Base-by-base conservation (phyloP, 2,113 vertebrate genomes). In the Prochilodus magdalenae region DNA sequence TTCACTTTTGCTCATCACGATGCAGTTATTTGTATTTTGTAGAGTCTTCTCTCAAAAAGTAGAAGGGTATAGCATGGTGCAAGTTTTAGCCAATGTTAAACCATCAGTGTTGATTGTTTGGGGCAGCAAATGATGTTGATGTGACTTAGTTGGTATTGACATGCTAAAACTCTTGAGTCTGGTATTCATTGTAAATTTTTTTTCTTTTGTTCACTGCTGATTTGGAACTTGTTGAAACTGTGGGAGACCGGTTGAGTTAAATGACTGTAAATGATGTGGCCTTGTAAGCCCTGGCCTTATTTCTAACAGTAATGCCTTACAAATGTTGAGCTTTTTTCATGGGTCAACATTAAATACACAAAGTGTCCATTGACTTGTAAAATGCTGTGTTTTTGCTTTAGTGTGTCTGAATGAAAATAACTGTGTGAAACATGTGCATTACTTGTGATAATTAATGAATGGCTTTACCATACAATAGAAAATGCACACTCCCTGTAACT, bases 21-120 rank as follows among this genome's bases (percentile, higher is more conserved):
- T 59, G 33, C 77, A 27, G 10, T 71, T 79, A 20, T 53, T 51
- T 80, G 69, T 20, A 27, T 73, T 86, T 73, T 63, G 33, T 27
- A 36, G 33, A 47, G 59, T 59, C 36, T 51, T 40, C 65, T 44
- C 14, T 60, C 26, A 15, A 7, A 3, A 18, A 51, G 53, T 47
- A 18, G 22, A 65, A 16, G 24, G 33, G 51, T 79, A 63, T 36
- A 75, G 22, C 4, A 13, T 53, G 70, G 74, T 44, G 51, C 53
- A 73, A 77, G 62, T 74, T 63, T 59, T 47, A 59, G 49, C 16
- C 60, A 36, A 30, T 77, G 79, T 59, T 73, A 85, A 85, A 75
- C n/a, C 47, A 66, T n/a, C 33, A 29, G 36, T n/a, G 40, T 70
- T 29, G 3, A 57, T 24, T 36, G 26, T 24, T 40, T 44, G 55